These are phyloP conservation scores for Spodoptera littoralis DNA, from an alignment of 2,888 invertebrate genomes.

Conservation along the genomic window DNA sequence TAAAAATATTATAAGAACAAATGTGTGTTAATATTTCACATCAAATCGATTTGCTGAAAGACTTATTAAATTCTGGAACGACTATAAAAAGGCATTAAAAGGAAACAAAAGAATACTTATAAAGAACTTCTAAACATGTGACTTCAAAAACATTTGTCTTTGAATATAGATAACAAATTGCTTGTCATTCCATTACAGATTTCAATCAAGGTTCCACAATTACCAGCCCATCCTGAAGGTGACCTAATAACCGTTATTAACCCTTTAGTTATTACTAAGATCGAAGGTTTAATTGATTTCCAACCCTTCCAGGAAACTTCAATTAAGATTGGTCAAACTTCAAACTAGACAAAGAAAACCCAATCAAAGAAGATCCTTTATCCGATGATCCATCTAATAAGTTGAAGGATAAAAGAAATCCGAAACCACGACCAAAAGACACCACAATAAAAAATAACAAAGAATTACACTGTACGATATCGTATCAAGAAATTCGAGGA, in stretches of 20 bases:
- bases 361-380: conserved; percentile 39
- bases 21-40: too few relatives aligned
- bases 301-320: conserved; percentile 24
- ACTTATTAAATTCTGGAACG: too few relatives aligned
- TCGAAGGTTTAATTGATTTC: conserved; percentile 31
- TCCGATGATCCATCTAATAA: conserved; percentile 43
- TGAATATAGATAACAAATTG: background rate
- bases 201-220: conserved; percentile 5
- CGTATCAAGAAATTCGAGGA: conserved; percentile 64
- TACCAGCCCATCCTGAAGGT: conserved; percentile 7
- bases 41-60: too few relatives aligned
- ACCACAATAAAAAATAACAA: conserved; percentile 62
- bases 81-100: too few relatives aligned
- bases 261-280: conserved; percentile 13
- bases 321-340: conserved; percentile 34
- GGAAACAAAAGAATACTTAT: too few relatives aligned
- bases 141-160: too few relatives aligned
- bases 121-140: too few relatives aligned
- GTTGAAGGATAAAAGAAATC: conserved; percentile 49
- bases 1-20: too few relatives aligned
- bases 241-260: conserved; percentile 20
- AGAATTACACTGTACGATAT: conserved; percentile 59
- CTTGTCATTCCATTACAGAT: conserved; percentile 7
- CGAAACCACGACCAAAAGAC: conserved; percentile 52
- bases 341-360: conserved; percentile 42